Evolutionary conservation across 1,140 invertebrate species (phyloP).

Genomic region (Bombus polaris): DNA sequence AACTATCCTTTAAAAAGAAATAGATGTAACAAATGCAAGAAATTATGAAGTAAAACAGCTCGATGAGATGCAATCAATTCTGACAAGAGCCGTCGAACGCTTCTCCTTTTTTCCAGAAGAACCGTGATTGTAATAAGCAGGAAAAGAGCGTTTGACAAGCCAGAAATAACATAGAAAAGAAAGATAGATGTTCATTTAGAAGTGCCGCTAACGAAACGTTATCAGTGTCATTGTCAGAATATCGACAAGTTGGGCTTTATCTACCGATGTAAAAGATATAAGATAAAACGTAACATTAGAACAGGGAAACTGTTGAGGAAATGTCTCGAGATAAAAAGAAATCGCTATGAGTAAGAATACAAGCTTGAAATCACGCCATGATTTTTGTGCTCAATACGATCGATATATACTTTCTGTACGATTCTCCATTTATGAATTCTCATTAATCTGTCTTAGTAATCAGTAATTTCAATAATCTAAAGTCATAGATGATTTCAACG

Average conservation of each 20-base stretch:
- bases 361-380: neutral
- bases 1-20: neutral
- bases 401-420: no score
- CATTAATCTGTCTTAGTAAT: no score
- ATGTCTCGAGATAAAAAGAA: constrained; percentile 13
- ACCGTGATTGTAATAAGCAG: constrained; percentile 19
- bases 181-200: constrained; percentile 21
- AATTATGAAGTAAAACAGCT: neutral
- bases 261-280: constrained; percentile 12
- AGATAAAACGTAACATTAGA: neutral
- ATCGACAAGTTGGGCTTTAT: constrained; percentile 26
- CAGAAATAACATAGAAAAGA: constrained; percentile 39
- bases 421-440: no score
- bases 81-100: neutral
- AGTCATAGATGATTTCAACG: no score
- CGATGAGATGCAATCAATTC: neutral
- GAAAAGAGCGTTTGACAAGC: constrained; percentile 45
- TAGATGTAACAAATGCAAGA: neutral
- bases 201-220: constrained; percentile 29
- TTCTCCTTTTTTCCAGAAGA: neutral
- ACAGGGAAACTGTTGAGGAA: neutral
- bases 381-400: neutral
- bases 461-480: no score
- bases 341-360: neutral
- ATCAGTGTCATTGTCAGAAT: neutral